phyloP scores from a whole-genome alignment of 2,797 vertebrate genomes.

The Meda fulgida region DNA sequence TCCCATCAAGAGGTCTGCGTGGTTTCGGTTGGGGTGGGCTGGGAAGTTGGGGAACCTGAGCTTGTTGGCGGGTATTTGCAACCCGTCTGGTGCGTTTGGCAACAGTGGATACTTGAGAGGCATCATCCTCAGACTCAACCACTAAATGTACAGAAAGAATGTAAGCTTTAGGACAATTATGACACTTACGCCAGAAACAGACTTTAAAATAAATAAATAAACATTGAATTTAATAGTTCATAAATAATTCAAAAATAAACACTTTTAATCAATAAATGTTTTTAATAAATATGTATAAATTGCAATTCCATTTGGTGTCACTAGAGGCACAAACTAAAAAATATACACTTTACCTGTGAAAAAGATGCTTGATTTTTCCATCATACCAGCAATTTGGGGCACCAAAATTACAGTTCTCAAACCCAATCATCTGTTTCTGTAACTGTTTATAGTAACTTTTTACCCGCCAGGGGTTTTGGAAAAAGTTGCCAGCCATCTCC shows the following conservation, averaged over 20 bases:
- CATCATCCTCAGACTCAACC: constrained; percentile 15
- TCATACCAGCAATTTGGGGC: not conserved
- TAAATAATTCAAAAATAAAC: not conserved
- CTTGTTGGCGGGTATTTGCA: constrained; percentile 7
- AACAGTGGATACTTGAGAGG: constrained; percentile 19
- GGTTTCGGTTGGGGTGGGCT: constrained; percentile 14
- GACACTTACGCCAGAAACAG: not conserved
- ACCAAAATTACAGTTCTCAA: not conserved
- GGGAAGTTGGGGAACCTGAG: constrained; percentile 27
- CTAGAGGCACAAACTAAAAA: not conserved
- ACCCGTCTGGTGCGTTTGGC: constrained; percentile 23
- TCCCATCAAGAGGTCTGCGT: constrained; percentile 29
- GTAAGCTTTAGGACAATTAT: not conserved
- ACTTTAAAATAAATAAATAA: not conserved
- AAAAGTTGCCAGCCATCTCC: too few relatives aligned
- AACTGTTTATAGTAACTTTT: not conserved
- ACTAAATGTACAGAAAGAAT: constrained; percentile 9
- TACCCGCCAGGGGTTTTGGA: too few relatives aligned
- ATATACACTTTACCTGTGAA: not conserved
- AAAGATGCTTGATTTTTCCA: not conserved
- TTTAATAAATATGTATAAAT: not conserved
- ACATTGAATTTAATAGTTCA: not conserved
- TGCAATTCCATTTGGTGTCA: not conserved
- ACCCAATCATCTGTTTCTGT: not conserved
- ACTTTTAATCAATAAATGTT: not conserved